These are phyloP conservation scores for Sebastiscus albofasciatus DNA, from an alignment of 2,797 vertebrate species.

Conservation along the genomic window DNA sequence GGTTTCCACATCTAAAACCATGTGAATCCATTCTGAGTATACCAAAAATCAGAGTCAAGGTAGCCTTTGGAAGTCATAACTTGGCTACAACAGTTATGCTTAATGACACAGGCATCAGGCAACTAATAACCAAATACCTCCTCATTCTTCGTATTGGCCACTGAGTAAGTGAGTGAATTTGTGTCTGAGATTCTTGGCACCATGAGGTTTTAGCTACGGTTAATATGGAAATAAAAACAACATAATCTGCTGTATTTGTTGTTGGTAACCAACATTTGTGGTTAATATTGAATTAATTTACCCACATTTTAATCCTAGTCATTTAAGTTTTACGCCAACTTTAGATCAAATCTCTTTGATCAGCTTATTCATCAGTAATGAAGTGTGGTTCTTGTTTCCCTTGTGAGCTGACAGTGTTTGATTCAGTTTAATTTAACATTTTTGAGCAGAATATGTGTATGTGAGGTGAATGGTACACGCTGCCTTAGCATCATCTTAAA, in stretches of 20 bases:
- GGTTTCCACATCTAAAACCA: background rate
- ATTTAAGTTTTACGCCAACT: background rate
- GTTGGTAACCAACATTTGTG: background rate
- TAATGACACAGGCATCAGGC: background rate
- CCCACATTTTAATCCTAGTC: background rate
- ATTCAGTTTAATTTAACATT: background rate
- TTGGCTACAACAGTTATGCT: background rate
- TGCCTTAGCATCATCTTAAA: background rate
- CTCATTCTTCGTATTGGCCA: background rate
- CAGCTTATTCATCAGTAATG: background rate
- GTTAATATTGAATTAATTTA: background rate
- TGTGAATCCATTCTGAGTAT: background rate
- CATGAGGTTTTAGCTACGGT: background rate
- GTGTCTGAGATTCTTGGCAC: slow-evolving; percentile 6
- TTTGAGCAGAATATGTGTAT: background rate
- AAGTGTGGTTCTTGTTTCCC: background rate
- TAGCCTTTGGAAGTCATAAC: background rate
- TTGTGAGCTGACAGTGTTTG: background rate
- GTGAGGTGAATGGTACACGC: background rate
- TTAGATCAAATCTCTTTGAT: slow-evolving; percentile 12
- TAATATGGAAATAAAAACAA: background rate
- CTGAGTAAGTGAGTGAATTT: background rate
- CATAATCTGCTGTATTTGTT: background rate
- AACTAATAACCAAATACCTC: background rate
- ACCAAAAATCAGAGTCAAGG: background rate